phyloP scores from a whole-genome alignment of 2,797 vertebrate genomes.

The Semotilus atromaculatus region DNA sequence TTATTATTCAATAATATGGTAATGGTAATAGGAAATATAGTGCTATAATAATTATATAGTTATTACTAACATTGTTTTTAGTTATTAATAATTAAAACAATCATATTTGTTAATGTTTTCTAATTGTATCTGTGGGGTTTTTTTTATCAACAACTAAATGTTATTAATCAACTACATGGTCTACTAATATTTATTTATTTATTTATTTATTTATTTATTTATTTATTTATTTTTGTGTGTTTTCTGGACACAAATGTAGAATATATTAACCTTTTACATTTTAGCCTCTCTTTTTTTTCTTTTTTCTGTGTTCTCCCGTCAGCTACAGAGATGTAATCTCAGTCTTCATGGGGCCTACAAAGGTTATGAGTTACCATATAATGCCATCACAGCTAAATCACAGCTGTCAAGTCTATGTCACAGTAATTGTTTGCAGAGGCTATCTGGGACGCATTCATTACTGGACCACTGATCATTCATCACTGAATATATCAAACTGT shows the following conservation, averaged over 20 bases:
- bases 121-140: background rate
- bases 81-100: too few species aligned
- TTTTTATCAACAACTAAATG: background rate
- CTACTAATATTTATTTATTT: background rate
- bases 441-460: conserved; percentile 51
- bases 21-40: background rate
- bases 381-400: conserved; percentile 25
- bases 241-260: background rate
- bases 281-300: background rate
- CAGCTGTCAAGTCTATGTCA: conserved; percentile 32
- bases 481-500: conserved; percentile 33
- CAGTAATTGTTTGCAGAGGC: conserved; percentile 37
- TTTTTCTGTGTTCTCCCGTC: background rate
- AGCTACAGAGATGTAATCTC: conserved; percentile 2
- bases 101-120: background rate
- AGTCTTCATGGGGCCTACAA: conserved; percentile 8
- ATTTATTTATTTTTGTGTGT: background rate
- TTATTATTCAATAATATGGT: background rate
- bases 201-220: background rate
- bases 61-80: too few species aligned
- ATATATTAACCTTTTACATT: background rate
- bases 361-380: conserved; percentile 43
- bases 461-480: conserved; percentile 25
- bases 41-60: too few species aligned
- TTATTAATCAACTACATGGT: background rate